Evolutionary conservation across 2,888 invertebrate genomes (phyloP), one percentile per base, ranked within the genome.

Genomic region (Microdon myrmicae): DNA sequence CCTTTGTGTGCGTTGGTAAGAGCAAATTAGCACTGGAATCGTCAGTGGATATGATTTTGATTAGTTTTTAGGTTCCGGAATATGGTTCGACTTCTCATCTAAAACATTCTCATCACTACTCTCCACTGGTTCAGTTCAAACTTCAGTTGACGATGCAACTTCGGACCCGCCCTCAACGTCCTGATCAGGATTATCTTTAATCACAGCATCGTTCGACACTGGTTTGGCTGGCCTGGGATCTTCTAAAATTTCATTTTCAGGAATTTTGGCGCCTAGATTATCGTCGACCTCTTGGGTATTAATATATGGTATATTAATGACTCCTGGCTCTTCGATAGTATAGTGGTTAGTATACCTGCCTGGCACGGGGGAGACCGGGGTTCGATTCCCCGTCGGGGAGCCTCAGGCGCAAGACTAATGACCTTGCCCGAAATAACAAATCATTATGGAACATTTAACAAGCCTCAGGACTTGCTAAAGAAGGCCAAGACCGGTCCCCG

Each of bases 11-110:
- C 0, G 41, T 29, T 17, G 77, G 73, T 25, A 77, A 64, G 0
- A 77, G 77, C 38, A 77, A 72, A 31, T 78, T 78, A 38, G 78
- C 79, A 43, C 75, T 78, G 1, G 79, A 78, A 28, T 78, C 79
- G 53, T 77, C 77, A 10, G 77, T 78, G 12, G 77, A 78, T 5
- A 71, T 72, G 3, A 68, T 68, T 39, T 71, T 70, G 2, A 70
- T 41, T 39, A 70, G 71, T 2, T 64, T 34, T 38, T 26, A n/a
- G 9, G 14, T 9, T 49, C 44, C 4, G 1, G 5, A 17, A n/a
- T n/a, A 8, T 16, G 20, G 41, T 48, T 29, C 51, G 60, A 3
- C 41, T 68, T 29, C 43, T 61, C 25, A 5, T 41, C 26, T 1
- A 25, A 5, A 5, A 29, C 7, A 3, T 68, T 66, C 28, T 39